These are phyloP conservation scores for Thereva unica DNA, from an alignment of 2,888 invertebrate species.

Conservation along the genomic window DNA sequence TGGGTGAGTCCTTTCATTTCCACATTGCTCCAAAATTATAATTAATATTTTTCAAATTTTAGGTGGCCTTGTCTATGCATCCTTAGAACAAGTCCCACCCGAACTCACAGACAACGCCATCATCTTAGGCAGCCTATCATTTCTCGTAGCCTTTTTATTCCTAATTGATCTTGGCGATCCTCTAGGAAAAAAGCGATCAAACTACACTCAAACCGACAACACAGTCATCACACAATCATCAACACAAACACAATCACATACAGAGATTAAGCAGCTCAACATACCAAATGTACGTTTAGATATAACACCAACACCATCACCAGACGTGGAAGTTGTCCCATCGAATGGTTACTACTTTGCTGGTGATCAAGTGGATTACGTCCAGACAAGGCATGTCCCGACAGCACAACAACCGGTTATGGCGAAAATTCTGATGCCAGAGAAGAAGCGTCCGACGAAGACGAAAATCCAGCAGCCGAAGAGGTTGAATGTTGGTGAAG, in stretches of 20 bases:
- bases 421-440: slow-evolving; percentile 41
- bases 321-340: slow-evolving; percentile 32
- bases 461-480: slow-evolving; percentile 16
- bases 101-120: slow-evolving; percentile 45
- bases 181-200: slow-evolving; percentile 33
- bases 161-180: slow-evolving; percentile 45
- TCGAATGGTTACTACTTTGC: slow-evolving; percentile 41
- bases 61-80: slow-evolving; percentile 44
- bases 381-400: slow-evolving; percentile 42
- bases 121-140: slow-evolving; percentile 44
- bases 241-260: slow-evolving; percentile 22
- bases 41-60: neutral
- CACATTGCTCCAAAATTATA: neutral
- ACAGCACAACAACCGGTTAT: slow-evolving; percentile 42
- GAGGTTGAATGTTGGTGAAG: neutral
- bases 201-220: slow-evolving; percentile 44
- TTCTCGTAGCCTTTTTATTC: slow-evolving; percentile 44
- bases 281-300: neutral
- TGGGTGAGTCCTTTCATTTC: slow-evolving; percentile 40
- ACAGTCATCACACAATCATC: slow-evolving; percentile 27
- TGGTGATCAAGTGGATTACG: slow-evolving; percentile 42
- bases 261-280: slow-evolving; percentile 13
- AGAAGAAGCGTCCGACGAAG: slow-evolving; percentile 38
- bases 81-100: slow-evolving; percentile 44
- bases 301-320: slow-evolving; percentile 37